Evolutionary conservation across 2,113 vertebrate species (phyloP).

Genomic region (Oreochromis niloticus): DNA sequence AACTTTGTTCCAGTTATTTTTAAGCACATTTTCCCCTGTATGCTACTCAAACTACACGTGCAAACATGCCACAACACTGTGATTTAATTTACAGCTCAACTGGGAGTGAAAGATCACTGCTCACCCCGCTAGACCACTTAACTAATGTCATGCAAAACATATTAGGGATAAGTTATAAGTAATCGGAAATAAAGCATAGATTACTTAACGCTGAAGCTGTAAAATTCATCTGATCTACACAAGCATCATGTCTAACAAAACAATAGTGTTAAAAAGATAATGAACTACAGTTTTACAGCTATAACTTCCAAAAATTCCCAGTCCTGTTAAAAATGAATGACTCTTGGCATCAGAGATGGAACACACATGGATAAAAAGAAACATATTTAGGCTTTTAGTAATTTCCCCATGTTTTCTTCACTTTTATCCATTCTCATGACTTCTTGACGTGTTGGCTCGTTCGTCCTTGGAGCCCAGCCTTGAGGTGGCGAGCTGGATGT

Average conservation of each 20-base stretch:
- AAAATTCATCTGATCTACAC: background rate
- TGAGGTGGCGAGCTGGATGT: background rate
- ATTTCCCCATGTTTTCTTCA: fast-evolving
- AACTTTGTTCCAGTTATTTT: background rate
- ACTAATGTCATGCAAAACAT: background rate
- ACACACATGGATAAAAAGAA: background rate
- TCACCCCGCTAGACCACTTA: background rate
- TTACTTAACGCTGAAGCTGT: background rate
- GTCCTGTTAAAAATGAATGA: fast-evolving
- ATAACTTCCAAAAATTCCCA: background rate
- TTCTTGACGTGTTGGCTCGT: background rate
- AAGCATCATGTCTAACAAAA: background rate
- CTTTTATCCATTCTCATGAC: background rate
- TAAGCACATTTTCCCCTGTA: background rate
- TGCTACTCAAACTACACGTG: fast-evolving
- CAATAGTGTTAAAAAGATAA: fast-evolving
- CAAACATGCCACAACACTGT: background rate
- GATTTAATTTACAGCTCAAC: background rate
- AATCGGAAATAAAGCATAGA: background rate
- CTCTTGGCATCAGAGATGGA: background rate
- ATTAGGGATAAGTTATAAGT: background rate
- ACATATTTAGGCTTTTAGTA: background rate
- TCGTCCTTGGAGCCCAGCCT: background rate
- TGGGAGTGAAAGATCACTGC: background rate
- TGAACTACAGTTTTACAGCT: background rate